phyloP scores from a whole-genome alignment of 2,888 invertebrate species.

The Salticus scenicus region DNA sequence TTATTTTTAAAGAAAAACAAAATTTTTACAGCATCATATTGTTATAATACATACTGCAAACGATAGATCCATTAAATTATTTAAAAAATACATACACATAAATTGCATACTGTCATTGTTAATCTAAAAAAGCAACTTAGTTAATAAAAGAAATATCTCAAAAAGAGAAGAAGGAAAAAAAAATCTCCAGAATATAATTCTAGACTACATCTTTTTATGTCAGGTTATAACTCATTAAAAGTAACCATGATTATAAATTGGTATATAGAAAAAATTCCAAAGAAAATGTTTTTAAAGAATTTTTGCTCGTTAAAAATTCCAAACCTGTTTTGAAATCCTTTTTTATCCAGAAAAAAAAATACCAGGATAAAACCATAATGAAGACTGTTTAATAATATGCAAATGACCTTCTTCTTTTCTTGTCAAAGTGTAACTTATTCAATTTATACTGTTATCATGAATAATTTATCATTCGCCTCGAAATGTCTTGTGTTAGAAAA shows the following conservation, averaged over 20 bases:
- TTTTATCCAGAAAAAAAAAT: conserved; percentile 16
- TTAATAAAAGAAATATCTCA: no score
- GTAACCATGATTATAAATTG: conserved; percentile 28
- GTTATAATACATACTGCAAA: no score
- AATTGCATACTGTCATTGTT: no score
- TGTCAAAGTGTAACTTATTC: conserved; percentile 26
- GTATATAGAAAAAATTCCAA: background rate
- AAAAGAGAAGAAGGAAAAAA: no score
- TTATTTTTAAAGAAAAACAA: no score
- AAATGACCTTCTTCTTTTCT: conserved; percentile 21
- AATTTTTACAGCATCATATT: no score
- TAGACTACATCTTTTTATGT: no score
- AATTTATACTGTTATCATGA: conserved; percentile 22
- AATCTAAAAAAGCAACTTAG: no score
- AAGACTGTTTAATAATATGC: conserved; percentile 42
- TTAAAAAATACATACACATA: no score
- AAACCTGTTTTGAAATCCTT: conserved; percentile 33
- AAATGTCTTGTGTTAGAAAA: background rate
- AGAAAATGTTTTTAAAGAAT: background rate
- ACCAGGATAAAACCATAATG: conserved; percentile 21
- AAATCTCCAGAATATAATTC: no score
- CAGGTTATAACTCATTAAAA: conserved; percentile 22
- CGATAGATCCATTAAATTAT: no score
- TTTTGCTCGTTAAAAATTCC: conserved; percentile 59
- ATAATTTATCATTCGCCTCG: conserved; percentile 12